Base-by-base conservation (phyloP, 2,797 vertebrate genomes). In the Erethizon dorsatum region DNA sequence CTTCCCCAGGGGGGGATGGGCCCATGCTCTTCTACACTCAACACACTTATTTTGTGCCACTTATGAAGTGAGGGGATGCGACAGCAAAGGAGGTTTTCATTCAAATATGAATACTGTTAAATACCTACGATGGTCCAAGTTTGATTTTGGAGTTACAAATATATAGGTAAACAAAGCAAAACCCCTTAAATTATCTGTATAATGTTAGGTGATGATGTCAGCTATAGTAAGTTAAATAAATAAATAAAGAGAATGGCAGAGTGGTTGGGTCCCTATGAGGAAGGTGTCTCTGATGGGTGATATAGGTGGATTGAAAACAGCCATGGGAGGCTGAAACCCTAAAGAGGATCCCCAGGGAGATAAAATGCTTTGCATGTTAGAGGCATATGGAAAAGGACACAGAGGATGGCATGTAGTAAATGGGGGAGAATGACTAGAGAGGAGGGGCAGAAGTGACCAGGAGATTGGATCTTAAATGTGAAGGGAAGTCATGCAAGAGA, bases 301-400 rank as follows among this genome's bases (percentile, higher is more conserved):
- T 26, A 41, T 8, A 41, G 33, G 45, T 18, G 17, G 89, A 15
- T 26, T 20, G 20, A 1, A 11, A 5, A 80, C 28, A 2, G 37
- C 33, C 33, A 11, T 1, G 18, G 41, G 12, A n/a, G 4, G 18
- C 24, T 24, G 5, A 56, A 0, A 33, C 11, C 26, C 2, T 4
- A 4, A 71, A 31, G 5, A 63, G 73, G 37, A 28, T 57, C n/a
- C 13, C 22, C 26, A 26, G 41, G 20, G 26, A 83, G 26, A 28
- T 8, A 26, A 41, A 1, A 20, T 20, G 37, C 61, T 78, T 52
- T 47, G 31, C 17, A 9, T 0, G 0, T 83, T 12, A 69, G 14
- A 77, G 2, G 18, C 50, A 52, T 2, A 61, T 22, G 12, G 24
- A 63, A 61, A 73, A 80, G 31, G 80, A 9, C 50, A 57, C 41